Evolutionary conservation across 2,797 vertebrate species (phyloP), one percentile per base, ranked within the genome.

Genomic region (Hydrocynus forskahlii): DNA sequence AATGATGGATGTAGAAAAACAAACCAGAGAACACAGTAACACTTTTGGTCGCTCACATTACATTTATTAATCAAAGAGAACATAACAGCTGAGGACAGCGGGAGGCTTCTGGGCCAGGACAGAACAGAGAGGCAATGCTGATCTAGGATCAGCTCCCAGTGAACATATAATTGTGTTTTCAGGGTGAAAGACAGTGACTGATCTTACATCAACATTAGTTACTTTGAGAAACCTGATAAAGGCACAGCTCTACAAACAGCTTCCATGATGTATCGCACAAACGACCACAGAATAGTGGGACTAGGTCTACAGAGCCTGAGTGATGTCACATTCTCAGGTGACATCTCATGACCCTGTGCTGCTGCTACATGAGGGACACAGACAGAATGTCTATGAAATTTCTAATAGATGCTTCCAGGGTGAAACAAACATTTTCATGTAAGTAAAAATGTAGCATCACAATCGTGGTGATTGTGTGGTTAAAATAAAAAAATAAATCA

Each of bases 51-150:
- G 38, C 23, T 80, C 68, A 35, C 62, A 29, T 23, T 48, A 45
- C 43, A 40, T 10, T 54, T 63, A 79, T 79, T 79, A 73, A 80
- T 66, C 60, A 66, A 21, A 75, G 23, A 50, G 62, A 60, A 43
- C 54, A 67, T 68, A 62, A 59, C 52, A 80, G 52, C 52, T 35
- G 21, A 23, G 63, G 29, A 57, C 71, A 75, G 38, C 17, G 9
- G 72, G 45, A 52, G 16, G 21, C 12, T 23, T 71, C 40, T 60
- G 6, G 10, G 1, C 57, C 40, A 8, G 72, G 64, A 55, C 43
- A 23, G 17, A 72, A 64, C 68, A 23, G 45, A 52, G 45, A 35
- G 52, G 21, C 25, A 9, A 7, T 55, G 69, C 50, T 80, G 54
- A 80, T 66, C 40, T 68, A 75, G 52, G 16, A 75, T 75, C 71